Conservation (phyloP, 2,888 invertebrate species). For the Thyatira batis region DNA sequence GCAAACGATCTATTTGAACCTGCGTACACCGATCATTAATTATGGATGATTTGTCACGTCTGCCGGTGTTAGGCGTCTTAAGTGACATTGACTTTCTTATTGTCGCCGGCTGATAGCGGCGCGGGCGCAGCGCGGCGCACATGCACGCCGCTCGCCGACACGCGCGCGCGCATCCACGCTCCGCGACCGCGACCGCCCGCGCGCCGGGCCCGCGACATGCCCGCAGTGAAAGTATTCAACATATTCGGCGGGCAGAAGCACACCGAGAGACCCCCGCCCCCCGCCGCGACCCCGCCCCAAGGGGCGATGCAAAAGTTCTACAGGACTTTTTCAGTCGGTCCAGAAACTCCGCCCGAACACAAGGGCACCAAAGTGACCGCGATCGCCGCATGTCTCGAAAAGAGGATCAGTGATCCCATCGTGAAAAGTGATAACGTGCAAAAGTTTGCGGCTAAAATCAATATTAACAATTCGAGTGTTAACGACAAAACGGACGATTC, state of each 20-base stretch:
- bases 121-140: conserved; percentile 51
- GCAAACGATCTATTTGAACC: conserved; percentile 16
- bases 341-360: conserved; percentile 62
- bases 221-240: conserved; percentile 81
- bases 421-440: conserved; percentile 69
- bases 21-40: conserved; percentile 26
- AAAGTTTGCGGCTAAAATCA: conserved; percentile 58
- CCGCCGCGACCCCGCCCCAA: conserved; percentile 50
- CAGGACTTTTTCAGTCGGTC: conserved; percentile 76
- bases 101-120: conserved; percentile 61
- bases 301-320: conserved; percentile 77
- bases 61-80: conserved; percentile 39
- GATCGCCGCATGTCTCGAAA: conserved; percentile 74
- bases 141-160: conserved; percentile 72
- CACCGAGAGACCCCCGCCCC: conserved; percentile 67
- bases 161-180: conserved; percentile 76
- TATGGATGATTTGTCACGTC: conserved; percentile 59
- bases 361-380: conserved; percentile 77
- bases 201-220: conserved; percentile 76
- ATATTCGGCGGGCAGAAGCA: conserved; percentile 81
- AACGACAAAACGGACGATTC: conserved; percentile 47
- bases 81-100: conserved; percentile 80
- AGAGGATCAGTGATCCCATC: conserved; percentile 68
- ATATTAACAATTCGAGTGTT: conserved; percentile 56
- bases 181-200: conserved; percentile 67